Conservation (phyloP, 2,888 invertebrate genomes). For the Steinernema carpocapsae region DNA sequence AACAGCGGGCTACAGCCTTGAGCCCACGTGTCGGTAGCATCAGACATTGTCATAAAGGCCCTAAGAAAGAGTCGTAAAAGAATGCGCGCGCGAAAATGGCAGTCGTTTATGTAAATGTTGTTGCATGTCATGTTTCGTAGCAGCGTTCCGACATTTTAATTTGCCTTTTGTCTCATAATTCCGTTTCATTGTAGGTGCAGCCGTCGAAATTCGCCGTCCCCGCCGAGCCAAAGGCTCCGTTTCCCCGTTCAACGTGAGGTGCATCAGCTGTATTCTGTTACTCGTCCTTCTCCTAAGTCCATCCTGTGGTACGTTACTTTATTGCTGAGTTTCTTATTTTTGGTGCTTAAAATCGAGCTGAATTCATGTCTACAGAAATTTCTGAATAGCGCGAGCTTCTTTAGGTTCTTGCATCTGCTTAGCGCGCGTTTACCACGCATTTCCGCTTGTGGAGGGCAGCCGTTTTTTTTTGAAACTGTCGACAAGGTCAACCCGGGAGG, state of each 20-base stretch:
- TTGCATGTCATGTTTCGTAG: background rate
- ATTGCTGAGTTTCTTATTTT: background rate
- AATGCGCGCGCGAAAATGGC: background rate
- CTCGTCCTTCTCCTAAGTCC: background rate
- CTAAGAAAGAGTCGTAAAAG: constrained; percentile 31
- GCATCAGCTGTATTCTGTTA: background rate
- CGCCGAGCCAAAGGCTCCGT: constrained; percentile 19
- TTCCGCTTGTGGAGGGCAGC: constrained; percentile 26
- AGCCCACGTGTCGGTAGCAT: background rate
- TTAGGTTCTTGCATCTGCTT: background rate
- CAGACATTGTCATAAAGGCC: constrained; percentile 22
- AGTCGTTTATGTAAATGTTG: constrained; percentile 2
- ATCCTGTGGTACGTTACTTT: background rate
- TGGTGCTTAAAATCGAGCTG: too few relatives aligned
- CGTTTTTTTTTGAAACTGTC: background rate
- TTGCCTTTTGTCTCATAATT: background rate
- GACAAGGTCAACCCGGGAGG: constrained; percentile 11
- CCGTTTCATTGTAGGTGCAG: background rate
- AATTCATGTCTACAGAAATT: too few relatives aligned
- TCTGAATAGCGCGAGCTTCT: background rate
- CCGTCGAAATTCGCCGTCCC: background rate
- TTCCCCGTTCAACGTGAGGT: background rate
- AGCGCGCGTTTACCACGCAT: constrained; percentile 14
- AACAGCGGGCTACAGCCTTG: constrained; percentile 13
- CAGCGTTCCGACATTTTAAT: background rate